Conservation (phyloP, 2,113 vertebrate genomes). For the Toxotes chatareus region DNA sequence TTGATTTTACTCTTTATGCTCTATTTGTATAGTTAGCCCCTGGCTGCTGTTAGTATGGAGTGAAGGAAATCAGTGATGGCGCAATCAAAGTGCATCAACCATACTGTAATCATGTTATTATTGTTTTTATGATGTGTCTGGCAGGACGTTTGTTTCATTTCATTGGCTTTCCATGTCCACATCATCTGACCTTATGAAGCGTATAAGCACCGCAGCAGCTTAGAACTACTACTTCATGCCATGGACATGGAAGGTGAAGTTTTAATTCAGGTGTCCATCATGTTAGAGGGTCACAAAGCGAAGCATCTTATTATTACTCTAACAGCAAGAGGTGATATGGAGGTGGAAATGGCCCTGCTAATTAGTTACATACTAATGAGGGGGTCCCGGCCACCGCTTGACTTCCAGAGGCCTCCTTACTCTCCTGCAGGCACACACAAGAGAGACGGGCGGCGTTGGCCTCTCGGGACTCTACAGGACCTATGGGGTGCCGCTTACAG, state of each 20-base stretch:
- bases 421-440: slow-evolving; percentile 87
- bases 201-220: slow-evolving; percentile 50
- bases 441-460: slow-evolving; percentile 76
- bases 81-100: slow-evolving; percentile 11
- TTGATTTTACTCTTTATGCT: slow-evolving; percentile 72
- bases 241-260: slow-evolving; percentile 56
- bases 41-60: slow-evolving; percentile 28
- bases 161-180: slow-evolving; percentile 28
- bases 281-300: slow-evolving; percentile 20
- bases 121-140: slow-evolving; percentile 12
- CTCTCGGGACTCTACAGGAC: slow-evolving; percentile 45
- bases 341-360: slow-evolving; percentile 64
- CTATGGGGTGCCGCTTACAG: slow-evolving; percentile 58
- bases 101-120: slow-evolving; percentile 1
- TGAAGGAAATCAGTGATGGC: slow-evolving; percentile 41
- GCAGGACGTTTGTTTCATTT: slow-evolving; percentile 7
- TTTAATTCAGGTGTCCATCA: slow-evolving; percentile 39
- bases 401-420: slow-evolving; percentile 82
- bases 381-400: slow-evolving; percentile 82
- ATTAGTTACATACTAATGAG: slow-evolving; percentile 84
- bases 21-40: slow-evolving; percentile 58
- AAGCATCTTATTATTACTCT: slow-evolving; percentile 50
- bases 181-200: slow-evolving; percentile 73
- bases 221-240: slow-evolving; percentile 64
- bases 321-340: slow-evolving; percentile 63